Evolutionary conservation across 2,888 invertebrate genomes (phyloP), one percentile per base, ranked within the genome.

Genomic region (Ceratothoa steindachneri): DNA sequence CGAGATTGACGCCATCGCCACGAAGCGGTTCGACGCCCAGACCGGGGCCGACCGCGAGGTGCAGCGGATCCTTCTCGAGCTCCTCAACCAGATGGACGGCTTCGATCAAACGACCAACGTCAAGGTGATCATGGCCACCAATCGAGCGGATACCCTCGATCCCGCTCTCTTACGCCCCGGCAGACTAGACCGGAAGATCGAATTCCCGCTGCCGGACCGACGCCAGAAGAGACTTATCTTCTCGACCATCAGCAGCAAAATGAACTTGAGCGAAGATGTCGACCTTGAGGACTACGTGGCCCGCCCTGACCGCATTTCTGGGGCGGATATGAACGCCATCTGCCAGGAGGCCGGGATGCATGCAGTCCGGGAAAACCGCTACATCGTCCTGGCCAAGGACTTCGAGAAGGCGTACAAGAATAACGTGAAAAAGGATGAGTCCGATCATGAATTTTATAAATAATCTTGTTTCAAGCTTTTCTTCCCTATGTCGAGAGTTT

Each of bases 271-370:
- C 70, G 99, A 99, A 83, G 99, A 99, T 85, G 98, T 98, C 0
- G 99, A 99, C 85, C 86, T 99, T 70, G 99, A 99, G 84, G 99
- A 99, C 86, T 99, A 95, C 85, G 97, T 99, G 0, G 97, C 98
- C 12, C 88, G 99, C 22, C 98, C 99, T 1, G 99, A 99, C 85
- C 93, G 95, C 85, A 97, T 99, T 82, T 97, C 97, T 67, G 98
- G 99, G 28, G 99, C 99, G 27, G 99, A 99, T 83, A 98, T 99
- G 82, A 99, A 99, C 86, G 97, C 99, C 70, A 99, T 99, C 83
- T 98, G 98, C 84, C 99, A 99, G 86, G 99, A 99, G 86, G 99
- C 99, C 77, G 99, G 99, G 81, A 99, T 99, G 99, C 98, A 99
- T 84, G 99, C 99, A 1, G 98, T 99, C 0, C 87, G 99, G 74